Conservation (phyloP, 2,888 invertebrate genomes). For the Drosophila peninsularis region DNA sequence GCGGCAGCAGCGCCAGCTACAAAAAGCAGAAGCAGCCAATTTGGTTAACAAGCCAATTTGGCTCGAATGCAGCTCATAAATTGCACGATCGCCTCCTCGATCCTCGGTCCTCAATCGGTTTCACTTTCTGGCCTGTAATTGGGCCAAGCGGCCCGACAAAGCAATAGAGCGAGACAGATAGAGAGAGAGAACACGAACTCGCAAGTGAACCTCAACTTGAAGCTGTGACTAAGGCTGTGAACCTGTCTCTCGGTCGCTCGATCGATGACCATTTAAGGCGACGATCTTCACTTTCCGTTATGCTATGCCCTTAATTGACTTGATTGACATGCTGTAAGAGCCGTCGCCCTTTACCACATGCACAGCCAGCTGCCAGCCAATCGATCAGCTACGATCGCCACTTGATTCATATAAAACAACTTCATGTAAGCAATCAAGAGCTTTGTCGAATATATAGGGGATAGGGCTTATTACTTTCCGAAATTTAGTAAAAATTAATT, state of each 20-base stretch:
- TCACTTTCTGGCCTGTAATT: constrained; percentile 79
- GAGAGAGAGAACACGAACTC: constrained; percentile 7
- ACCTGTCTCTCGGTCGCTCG: constrained; percentile 17
- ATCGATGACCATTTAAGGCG: constrained; percentile 39
- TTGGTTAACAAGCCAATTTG: constrained; percentile 79
- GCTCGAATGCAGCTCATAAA: constrained; percentile 54
- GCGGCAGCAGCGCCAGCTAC: constrained; percentile 44
- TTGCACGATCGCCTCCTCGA: constrained; percentile 41
- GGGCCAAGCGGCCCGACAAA: constrained; percentile 66
- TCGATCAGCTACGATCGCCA: not conserved
- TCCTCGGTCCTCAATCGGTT: constrained; percentile 54
- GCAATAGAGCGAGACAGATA: not conserved
- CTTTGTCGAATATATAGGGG: not conserved
- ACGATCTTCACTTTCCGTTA: constrained; percentile 69
- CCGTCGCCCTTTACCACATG: constrained; percentile 45
- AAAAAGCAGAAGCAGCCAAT: constrained; percentile 58
- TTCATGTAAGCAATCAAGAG: not conserved
- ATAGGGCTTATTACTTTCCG: not conserved
- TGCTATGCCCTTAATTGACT: constrained; percentile 63
- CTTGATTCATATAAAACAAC: not conserved
- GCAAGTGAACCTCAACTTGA: constrained; percentile 25
- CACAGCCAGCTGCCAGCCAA: constrained; percentile 34
- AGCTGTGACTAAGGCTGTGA: constrained; percentile 7
- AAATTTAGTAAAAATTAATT: not conserved
- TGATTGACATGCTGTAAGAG: constrained; percentile 53